These are phyloP conservation scores for Piprites chloris DNA, from an alignment of 2,113 vertebrate species.

Conservation along the genomic window DNA sequence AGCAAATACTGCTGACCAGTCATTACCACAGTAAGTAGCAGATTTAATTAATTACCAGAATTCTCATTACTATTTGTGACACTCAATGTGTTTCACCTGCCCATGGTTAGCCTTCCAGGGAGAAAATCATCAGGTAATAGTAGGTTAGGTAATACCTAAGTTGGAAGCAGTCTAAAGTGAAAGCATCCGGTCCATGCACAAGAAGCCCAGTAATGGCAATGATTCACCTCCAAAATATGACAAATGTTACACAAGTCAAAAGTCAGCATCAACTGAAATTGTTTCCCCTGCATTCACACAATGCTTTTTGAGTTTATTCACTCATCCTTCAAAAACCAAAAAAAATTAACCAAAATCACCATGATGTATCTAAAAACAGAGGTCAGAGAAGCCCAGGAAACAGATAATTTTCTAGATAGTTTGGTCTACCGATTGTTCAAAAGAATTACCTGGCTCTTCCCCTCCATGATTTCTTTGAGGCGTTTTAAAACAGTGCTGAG, in stretches of 20 bases:
- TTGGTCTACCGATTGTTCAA: neutral
- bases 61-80: neutral
- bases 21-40: neutral
- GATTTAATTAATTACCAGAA: neutral
- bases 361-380: neutral
- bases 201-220: neutral
- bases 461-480: slow-evolving; percentile 99
- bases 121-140: neutral
- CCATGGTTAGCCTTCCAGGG: neutral
- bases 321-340: neutral
- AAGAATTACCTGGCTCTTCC: slow-evolving; percentile 91
- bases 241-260: neutral
- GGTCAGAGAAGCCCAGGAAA: neutral
- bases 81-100: neutral
- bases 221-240: neutral
- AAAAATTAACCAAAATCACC: neutral
- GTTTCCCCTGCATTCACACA: neutral
- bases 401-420: neutral
- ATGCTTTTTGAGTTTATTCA: neutral
- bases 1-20: neutral
- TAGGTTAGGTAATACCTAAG: neutral
- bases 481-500: slow-evolving; percentile 92
- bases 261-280: neutral
- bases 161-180: neutral
- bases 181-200: neutral